These are phyloP conservation scores for Dioctria rufipes DNA, from an alignment of 2,888 invertebrate species.

Conservation along the genomic window DNA sequence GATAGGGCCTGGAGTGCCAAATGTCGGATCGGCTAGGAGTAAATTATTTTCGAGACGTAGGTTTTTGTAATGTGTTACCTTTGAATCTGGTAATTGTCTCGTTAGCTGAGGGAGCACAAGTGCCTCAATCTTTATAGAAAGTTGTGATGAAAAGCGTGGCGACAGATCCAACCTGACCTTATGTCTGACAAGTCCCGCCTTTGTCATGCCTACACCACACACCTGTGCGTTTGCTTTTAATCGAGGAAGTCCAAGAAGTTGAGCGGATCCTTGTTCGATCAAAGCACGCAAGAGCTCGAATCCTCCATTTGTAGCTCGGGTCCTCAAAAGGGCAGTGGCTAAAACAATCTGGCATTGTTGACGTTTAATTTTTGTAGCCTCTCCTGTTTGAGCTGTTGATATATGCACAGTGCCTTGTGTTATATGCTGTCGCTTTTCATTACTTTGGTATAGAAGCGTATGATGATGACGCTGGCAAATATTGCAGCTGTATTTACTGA, in stretches of 20 bases:
- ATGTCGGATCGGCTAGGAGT: neutral
- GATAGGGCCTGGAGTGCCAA: neutral
- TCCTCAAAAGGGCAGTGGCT: neutral
- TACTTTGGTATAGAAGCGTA: neutral
- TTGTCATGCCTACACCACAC: neutral
- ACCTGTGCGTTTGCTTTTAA: neutral
- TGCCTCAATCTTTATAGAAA: neutral
- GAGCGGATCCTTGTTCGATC: neutral
- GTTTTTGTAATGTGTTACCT: neutral
- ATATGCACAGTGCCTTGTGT: neutral
- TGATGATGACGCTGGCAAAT: neutral
- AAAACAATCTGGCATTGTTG: neutral
- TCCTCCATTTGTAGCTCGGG: neutral
- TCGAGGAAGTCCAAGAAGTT: neutral
- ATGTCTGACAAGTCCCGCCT: no score
- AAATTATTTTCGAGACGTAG: neutral
- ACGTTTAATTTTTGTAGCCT: neutral
- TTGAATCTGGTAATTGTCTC: neutral
- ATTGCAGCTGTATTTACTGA: neutral
- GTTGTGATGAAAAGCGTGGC: neutral
- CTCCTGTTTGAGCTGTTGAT: neutral
- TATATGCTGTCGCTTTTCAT: neutral
- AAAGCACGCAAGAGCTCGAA: neutral
- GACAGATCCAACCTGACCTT: no score
- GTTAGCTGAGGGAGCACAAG: neutral